These are phyloP conservation scores for Sclerurus mexicanus DNA, from an alignment of 2,113 vertebrate species.

Conservation along the genomic window DNA sequence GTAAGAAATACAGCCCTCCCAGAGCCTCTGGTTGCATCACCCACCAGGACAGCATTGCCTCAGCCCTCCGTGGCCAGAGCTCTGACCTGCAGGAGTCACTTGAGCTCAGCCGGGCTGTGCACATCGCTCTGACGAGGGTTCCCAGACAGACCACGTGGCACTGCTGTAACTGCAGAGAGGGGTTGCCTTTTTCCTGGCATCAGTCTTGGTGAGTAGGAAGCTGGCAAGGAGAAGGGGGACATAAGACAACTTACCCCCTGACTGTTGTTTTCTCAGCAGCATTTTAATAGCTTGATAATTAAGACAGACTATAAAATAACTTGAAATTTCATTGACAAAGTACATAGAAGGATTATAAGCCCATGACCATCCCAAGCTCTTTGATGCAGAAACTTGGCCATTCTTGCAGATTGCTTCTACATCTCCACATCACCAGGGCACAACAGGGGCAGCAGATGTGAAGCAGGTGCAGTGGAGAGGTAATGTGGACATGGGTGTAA, in stretches of 20 bases:
- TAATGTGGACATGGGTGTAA: not conserved
- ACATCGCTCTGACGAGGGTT: not conserved
- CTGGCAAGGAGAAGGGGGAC: not conserved
- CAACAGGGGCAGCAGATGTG: not conserved
- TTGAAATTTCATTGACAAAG: not conserved
- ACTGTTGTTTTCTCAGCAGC: not conserved
- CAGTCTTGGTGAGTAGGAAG: not conserved
- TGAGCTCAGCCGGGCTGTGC: not conserved
- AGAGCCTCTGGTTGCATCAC: constrained; percentile 30
- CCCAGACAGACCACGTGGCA: not conserved
- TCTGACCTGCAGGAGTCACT: constrained; percentile 16
- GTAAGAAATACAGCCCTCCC: not conserved
- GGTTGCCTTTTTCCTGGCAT: not conserved
- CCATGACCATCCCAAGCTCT: not conserved
- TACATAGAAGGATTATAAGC: not conserved
- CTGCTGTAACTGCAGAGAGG: not conserved
- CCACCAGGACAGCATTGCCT: constrained; percentile 36
- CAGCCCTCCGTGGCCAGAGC: constrained; percentile 12
- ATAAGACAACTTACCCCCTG: not conserved
- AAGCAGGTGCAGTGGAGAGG: not conserved
- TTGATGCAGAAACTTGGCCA: not conserved
- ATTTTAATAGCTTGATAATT: not conserved
- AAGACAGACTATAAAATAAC: not conserved
- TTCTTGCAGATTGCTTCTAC: not conserved
- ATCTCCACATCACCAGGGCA: not conserved